Percentiles rank a stretch among this genome's conserved stretches.
Evolutionary conservation across 2,113 vertebrate species (phyloP).

Genomic region (Nycticryphes semicollaris): DNA sequence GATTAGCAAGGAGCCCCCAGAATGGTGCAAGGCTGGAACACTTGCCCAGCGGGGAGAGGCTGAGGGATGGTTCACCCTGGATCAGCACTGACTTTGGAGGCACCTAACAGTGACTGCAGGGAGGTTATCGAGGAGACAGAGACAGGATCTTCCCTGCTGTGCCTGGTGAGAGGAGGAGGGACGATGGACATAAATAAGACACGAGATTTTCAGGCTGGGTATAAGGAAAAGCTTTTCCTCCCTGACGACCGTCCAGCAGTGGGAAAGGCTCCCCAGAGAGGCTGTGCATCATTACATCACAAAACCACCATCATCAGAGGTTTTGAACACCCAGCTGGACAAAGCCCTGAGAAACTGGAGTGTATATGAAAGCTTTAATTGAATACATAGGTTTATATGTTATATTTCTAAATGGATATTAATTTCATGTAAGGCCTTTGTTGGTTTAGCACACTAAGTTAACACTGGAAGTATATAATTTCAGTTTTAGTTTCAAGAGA

Average conservation of each 20-base stretch:
- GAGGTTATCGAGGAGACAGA: accelerated
- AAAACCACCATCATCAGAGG: accelerated
- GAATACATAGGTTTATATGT: neutral
- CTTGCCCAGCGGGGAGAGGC: neutral
- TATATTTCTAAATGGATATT: neutral
- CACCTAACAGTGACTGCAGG: neutral
- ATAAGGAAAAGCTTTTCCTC: neutral
- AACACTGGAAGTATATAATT: neutral
- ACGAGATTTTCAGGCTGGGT: neutral
- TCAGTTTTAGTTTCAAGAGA: neutral
- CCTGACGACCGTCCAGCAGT: too few species aligned
- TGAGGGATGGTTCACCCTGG: neutral
- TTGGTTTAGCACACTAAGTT: neutral
- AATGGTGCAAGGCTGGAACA: neutral
- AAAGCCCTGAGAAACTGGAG: neutral
- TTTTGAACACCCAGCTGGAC: neutral
- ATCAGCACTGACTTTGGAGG: accelerated
- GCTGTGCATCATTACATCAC: accelerated
- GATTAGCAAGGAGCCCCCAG: neutral
- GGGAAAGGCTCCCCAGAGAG: too few species aligned
- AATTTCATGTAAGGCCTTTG: neutral
- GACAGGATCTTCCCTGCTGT: neutral
- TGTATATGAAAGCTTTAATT: neutral
- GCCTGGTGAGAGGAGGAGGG: neutral
- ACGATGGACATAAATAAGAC: neutral